Base-by-base conservation (phyloP, 2,888 invertebrate genomes). In the Danaus chrysippus region DNA sequence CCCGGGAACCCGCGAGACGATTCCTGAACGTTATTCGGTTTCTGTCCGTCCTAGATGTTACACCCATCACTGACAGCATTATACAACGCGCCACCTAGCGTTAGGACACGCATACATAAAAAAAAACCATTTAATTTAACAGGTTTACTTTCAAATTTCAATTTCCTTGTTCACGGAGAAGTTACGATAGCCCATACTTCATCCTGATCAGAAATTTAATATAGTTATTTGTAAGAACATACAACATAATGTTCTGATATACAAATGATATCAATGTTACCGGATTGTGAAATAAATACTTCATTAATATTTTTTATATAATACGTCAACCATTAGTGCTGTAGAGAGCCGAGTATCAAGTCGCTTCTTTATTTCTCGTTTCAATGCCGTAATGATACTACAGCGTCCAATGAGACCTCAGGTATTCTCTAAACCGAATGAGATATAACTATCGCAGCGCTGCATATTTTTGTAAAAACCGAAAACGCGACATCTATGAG, bases 401-500 rank as follows among this genome's bases (percentile, higher is more conserved):
- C 56, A 61, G 44, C 56, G 34, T 61, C 43, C 54, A 61, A 65
- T 59, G 58, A 64, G 59, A 64, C 58, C 54, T 60, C 60, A 19
- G 53, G 56, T 58, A 55, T 58, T 54, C 53, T 66, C 58, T 56
- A 64, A 60, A 59, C 42, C 62, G 58, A 55, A 62, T 58, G 59
- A 55, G 54, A 59, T 54, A 60, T 54, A 54, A 64, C 58, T 64
- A 57, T 66, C 46, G 57, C 43, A 64, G 58, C 52, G 42, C 56
- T 57, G 65, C 63, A 64, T 62, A 49, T 63, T 58, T 62, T 57
- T 59, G 66, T 59, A 69, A 75, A 71, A 64, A 71, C 69, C 68
- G 78, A 78, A 82, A 82, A 73, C 79, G 85, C 90, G 90, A 91
- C 90, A 91, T 90, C 90, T 90, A 86, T 90, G 86, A 82, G 79